A percentile compares a stretch with the other conserved stretches of the same genome.
phyloP scores from a whole-genome alignment of 2,888 invertebrate genomes.

The Oscheius sp. region DNA sequence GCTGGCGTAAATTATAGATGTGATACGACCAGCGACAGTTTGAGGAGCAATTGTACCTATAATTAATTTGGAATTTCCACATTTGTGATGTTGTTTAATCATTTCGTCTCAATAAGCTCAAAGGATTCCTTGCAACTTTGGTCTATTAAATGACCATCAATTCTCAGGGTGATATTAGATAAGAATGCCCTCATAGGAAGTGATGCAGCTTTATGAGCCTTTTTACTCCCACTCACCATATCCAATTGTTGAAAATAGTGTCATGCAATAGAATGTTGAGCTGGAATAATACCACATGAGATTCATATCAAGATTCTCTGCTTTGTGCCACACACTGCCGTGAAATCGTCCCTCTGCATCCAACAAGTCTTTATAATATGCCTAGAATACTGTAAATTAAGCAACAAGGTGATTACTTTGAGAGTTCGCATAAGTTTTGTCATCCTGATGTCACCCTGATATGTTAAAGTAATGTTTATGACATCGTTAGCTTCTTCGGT shows the following conservation, averaged over 20 bases:
- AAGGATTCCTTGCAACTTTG: no score
- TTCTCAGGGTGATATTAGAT: no score
- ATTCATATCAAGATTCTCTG: constrained; percentile 59
- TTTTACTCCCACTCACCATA: constrained; percentile 45
- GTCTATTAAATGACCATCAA: no score
- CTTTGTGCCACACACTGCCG: constrained; percentile 59
- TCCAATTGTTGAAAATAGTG: constrained; percentile 60
- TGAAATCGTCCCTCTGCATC: constrained; percentile 56
- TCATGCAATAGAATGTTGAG: constrained; percentile 60
- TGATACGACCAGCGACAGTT: constrained; percentile 47
- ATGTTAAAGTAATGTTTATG: constrained; percentile 18
- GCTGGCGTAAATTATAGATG: constrained; percentile 56
- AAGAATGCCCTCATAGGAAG: no score
- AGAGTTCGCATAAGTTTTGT: constrained; percentile 12
- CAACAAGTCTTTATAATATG: constrained; percentile 57
- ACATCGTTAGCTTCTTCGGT: constrained; percentile 24
- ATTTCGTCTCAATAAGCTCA: no score
- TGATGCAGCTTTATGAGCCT: no score
- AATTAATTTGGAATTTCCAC: constrained; percentile 15
- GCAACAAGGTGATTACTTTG: not conserved
- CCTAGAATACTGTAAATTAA: constrained; percentile 30
- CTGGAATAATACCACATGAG: constrained; percentile 56
- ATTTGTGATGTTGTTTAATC: no score
- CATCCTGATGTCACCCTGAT: constrained; percentile 18
- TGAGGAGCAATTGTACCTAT: constrained; percentile 54